Evolutionary conservation across 1,140 invertebrate species (phyloP).

Genomic region (Penaeus vannamei): DNA sequence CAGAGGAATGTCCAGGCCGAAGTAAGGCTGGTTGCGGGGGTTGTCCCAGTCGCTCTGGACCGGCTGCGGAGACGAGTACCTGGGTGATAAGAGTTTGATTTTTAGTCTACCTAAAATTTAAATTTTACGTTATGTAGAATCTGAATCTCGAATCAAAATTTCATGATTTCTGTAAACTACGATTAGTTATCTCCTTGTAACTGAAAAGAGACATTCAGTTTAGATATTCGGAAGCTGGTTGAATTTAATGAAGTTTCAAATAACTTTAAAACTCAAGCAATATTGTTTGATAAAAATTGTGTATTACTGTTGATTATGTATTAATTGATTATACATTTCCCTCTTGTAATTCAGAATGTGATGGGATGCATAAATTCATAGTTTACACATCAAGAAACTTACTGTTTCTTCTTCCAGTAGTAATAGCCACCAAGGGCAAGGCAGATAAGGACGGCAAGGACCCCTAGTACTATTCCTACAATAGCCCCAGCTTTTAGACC

Average conservation of each 20-base stretch:
- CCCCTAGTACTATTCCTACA: slow-evolving; percentile 45
- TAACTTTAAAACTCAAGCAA: too few relatives aligned
- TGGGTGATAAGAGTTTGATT: neutral
- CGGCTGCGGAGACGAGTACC: neutral
- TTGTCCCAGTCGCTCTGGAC: slow-evolving; percentile 22
- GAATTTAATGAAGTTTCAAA: too few relatives aligned
- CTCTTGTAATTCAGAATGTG: neutral
- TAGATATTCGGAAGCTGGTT: too few relatives aligned
- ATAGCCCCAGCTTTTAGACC: slow-evolving; percentile 37
- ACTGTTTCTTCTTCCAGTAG: slow-evolving; percentile 47
- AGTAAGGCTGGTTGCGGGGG: slow-evolving; percentile 27
- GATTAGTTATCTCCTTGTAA: too few relatives aligned
- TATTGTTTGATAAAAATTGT: too few relatives aligned
- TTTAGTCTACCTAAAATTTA: neutral
- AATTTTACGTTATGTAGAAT: neutral
- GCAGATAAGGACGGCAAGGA: slow-evolving; percentile 24
- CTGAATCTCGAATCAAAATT: too few relatives aligned
- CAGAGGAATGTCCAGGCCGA: slow-evolving; percentile 16
- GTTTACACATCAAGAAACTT: neutral
- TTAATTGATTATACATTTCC: too few relatives aligned
- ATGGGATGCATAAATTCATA: neutral
- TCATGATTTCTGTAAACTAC: too few relatives aligned
- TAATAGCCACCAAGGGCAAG: slow-evolving; percentile 29
- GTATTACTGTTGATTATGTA: too few relatives aligned
- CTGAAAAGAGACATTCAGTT: too few relatives aligned